Conservation (phyloP, 1,140 invertebrate species). For the Sarcophaga peregrina region DNA sequence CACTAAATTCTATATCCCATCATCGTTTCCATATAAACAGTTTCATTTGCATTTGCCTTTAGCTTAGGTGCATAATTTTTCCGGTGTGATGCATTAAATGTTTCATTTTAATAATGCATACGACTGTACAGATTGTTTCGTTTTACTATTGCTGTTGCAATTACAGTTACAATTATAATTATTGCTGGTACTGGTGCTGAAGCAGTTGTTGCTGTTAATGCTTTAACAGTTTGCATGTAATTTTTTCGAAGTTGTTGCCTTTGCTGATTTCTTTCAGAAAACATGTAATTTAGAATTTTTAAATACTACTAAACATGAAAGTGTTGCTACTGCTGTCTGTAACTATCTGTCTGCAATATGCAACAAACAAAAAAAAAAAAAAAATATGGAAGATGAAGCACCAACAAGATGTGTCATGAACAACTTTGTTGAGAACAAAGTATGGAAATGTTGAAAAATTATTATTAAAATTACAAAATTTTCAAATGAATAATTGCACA, state of each 20-base stretch:
- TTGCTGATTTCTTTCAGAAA: too few relatives aligned
- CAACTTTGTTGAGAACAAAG: not conserved
- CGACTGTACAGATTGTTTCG: not conserved
- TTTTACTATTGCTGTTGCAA: not conserved
- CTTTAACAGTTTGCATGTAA: too few relatives aligned
- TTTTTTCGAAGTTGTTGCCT: too few relatives aligned
- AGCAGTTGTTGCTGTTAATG: not conserved
- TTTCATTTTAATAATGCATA: too few relatives aligned
- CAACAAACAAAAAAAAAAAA: not conserved
- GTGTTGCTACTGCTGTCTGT: not conserved
- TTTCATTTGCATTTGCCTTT: too few relatives aligned
- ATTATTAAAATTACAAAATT: slow-evolving; percentile 20
- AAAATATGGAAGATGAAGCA: not conserved
- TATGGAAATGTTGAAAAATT: not conserved
- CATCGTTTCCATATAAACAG: too few relatives aligned
- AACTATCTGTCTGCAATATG: not conserved
- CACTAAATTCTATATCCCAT: too few relatives aligned
- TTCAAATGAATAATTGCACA: slow-evolving; percentile 9
- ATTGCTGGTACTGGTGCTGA: not conserved
- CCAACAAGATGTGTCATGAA: too few relatives aligned
- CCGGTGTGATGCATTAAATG: too few relatives aligned
- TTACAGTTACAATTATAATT: too few relatives aligned
- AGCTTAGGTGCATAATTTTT: too few relatives aligned
- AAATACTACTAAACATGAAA: not conserved
- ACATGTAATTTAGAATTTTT: not conserved